phyloP scores from a whole-genome alignment of 2,113 vertebrate species.

The Chaenogobius annularis region DNA sequence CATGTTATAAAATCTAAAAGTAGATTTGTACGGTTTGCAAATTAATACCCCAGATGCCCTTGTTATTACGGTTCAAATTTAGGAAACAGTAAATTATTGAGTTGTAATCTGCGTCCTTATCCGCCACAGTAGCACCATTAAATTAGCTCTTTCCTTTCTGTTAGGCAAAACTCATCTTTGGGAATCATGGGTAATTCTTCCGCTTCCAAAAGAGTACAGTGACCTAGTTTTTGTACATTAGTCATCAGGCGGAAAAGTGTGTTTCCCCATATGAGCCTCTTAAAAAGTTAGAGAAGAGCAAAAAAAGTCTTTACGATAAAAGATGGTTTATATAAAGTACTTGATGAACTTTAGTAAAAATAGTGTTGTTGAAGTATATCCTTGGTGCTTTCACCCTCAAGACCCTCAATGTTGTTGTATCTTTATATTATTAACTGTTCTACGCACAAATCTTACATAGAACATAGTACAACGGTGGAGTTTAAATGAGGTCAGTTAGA shows the following conservation, averaged over 20 bases:
- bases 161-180: slow-evolving; percentile 4
- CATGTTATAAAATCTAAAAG: slow-evolving; percentile 1
- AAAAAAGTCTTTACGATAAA: slow-evolving; percentile 15
- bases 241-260: slow-evolving; percentile 6
- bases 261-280: background rate
- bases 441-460: too few relatives aligned
- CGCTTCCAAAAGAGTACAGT: background rate
- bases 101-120: background rate
- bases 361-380: background rate
- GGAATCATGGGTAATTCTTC: background rate
- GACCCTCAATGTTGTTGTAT: background rate
- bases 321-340: slow-evolving; percentile 27
- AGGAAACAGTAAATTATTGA: slow-evolving; percentile 7
- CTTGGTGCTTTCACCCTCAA: background rate
- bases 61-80: background rate
- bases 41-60: slow-evolving; percentile 6
- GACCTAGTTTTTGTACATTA: slow-evolving; percentile 4
- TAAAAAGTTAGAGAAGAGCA: slow-evolving; percentile 16
- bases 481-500: too few relatives aligned
- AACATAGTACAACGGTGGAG: too few relatives aligned
- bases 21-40: background rate
- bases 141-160: background rate
- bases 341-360: background rate
- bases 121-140: background rate
- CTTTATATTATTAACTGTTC: background rate